phyloP scores from a whole-genome alignment of 2,888 invertebrate genomes.

The Dryocosmus kuriphilus region DNA sequence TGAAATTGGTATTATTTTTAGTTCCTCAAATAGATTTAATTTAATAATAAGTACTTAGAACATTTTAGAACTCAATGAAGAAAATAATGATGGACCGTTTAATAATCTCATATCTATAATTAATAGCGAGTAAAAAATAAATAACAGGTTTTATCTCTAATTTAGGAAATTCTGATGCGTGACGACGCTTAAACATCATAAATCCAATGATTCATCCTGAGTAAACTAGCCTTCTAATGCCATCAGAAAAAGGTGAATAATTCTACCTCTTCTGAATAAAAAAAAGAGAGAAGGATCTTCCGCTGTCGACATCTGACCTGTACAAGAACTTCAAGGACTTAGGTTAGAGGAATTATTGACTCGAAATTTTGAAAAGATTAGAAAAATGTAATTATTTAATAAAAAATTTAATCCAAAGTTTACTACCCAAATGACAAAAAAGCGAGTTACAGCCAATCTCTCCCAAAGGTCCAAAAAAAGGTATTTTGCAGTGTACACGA shows the following conservation, averaged over 20 bases:
- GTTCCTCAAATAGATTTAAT: background rate
- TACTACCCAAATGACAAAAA: no score
- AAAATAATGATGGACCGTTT: background rate
- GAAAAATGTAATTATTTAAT: background rate
- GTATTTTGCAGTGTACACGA: no score
- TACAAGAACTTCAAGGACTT: constrained; percentile 23
- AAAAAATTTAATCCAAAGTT: background rate
- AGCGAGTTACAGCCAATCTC: no score
- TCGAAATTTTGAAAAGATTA: no score
- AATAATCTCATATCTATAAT: background rate
- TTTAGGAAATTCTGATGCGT: background rate
- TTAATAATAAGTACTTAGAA: background rate
- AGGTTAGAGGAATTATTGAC: no score
- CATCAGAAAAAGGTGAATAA: constrained; percentile 16
- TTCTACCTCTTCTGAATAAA: background rate
- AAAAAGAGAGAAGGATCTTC: constrained; percentile 24
- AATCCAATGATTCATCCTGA: constrained; percentile 9
- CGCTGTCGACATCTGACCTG: constrained; percentile 9
- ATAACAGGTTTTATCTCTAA: constrained; percentile 3
- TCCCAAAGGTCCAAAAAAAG: no score
- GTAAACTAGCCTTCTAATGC: constrained; percentile 18
- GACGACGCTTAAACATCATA: constrained; percentile 2
- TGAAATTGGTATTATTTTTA: background rate
- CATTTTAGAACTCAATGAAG: background rate
- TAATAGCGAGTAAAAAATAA: background rate